These are phyloP conservation scores for Paramisgurnus dabryanus DNA, from an alignment of 2,113 vertebrate species.

Conservation along the genomic window DNA sequence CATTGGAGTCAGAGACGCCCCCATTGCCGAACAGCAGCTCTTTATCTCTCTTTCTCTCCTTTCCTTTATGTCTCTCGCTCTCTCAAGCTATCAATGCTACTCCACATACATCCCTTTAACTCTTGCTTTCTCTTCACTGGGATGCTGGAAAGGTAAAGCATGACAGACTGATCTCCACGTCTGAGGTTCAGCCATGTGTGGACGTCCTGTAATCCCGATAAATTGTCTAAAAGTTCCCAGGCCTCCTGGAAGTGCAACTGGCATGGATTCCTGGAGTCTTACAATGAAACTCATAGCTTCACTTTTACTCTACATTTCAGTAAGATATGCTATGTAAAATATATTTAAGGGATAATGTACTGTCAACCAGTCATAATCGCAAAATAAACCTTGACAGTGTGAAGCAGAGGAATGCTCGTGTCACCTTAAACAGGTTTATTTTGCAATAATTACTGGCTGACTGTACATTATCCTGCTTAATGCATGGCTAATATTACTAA, in stretches of 20 bases:
- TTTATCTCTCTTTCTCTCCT: conserved; percentile 53
- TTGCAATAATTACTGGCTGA: too few species aligned
- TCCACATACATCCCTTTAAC: conserved; percentile 43
- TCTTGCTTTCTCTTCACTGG: conserved; percentile 17
- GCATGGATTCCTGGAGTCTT: too few species aligned
- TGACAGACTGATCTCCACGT: conserved; percentile 2
- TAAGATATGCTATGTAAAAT: too few species aligned
- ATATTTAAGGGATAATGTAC: too few species aligned
- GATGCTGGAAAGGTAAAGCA: background rate
- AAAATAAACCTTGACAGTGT: too few species aligned
- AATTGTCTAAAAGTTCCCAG: background rate
- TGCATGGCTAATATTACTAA: too few species aligned
- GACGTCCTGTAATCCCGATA: background rate
- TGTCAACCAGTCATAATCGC: too few species aligned
- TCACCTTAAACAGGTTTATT: too few species aligned
- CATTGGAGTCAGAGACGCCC: conserved; percentile 66
- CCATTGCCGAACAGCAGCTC: conserved; percentile 60
- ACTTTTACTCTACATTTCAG: too few species aligned
- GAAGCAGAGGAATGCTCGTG: too few species aligned
- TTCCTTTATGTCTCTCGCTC: conserved; percentile 37
- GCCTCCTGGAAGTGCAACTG: background rate
- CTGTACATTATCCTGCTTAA: too few species aligned
- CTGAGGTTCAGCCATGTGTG: background rate
- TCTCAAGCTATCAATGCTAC: conserved; percentile 24
- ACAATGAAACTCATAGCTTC: too few species aligned